Base-by-base conservation (phyloP, 2,113 vertebrate species). In the Campylomormyrus tamandua region DNA sequence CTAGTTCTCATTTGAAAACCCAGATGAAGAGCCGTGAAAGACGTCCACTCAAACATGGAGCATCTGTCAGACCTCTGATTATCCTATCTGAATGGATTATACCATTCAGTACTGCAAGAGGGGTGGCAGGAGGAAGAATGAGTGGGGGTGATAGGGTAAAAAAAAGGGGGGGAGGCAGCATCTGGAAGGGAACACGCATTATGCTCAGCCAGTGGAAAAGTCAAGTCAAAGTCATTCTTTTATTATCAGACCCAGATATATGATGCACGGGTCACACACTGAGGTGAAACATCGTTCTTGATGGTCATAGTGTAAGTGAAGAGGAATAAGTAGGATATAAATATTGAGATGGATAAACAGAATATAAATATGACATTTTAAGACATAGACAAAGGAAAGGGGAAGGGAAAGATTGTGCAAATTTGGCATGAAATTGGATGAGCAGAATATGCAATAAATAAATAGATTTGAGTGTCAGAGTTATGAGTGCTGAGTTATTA, bases 41-140 rank as follows among this genome's bases (percentile, higher is more conserved):
- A 62, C 42, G 58, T 49, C 89, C 89, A 86, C 52, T 85, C 5
- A 15, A 7, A 89, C 31, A 11, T 52, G 74, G 48, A 89, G 88
- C 74, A 56, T 89, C 31, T 83, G 88, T 52, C 58, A 53, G 31
- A n/a, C 48, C 27, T 83, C 27, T 24, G 88, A 89, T 83, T 83
- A 83, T 83, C 21, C 74, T 5, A 15, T 42, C 74, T 83, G 27
- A 27, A 80, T 83, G 49, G 70, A 27, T 17, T 9, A 7, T 31
- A 80, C 66, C 80, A 24, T 53, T 39, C 70, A 27, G 27, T 27
- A 31, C 27, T 39, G 74, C 3, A 42, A 10, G 13, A 62, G n/a
- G 48, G 62, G 80, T 9, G 31, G 42, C 5, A 15, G 48, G 85
- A 90, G 89, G 66, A 77, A 83, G 66, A 46, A 35, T n/a, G 66